Evolutionary conservation across 2,113 vertebrate genomes (phyloP).

Genomic region (Pygoscelis adeliae): DNA sequence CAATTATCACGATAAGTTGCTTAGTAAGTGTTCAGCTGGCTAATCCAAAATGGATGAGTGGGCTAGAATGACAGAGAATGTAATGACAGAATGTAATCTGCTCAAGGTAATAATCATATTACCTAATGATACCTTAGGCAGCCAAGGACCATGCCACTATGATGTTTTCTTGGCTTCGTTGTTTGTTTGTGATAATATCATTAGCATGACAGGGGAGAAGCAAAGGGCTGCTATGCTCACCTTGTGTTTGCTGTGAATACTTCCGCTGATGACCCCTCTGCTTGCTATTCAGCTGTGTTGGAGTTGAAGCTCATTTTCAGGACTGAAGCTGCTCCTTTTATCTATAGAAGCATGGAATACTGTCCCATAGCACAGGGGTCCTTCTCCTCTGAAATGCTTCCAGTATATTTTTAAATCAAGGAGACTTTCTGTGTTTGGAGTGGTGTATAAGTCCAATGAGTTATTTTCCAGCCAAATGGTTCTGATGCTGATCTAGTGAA

Average conservation of each 20-base stretch:
- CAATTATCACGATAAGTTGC: rapidly evolving
- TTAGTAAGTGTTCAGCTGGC: background rate
- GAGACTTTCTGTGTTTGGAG: background rate
- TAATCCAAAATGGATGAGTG: background rate
- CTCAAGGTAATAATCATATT: background rate
- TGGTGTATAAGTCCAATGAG: background rate
- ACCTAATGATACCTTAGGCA: background rate
- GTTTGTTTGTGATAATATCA: background rate
- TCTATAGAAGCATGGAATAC: background rate
- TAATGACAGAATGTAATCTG: background rate
- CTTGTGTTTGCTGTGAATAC: background rate
- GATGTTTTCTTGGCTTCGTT: background rate
- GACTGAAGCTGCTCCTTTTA: background rate
- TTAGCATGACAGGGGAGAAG: background rate
- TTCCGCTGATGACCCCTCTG: background rate
- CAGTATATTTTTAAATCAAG: background rate
- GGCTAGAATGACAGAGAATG: background rate
- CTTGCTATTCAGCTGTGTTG: background rate
- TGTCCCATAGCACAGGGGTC: background rate
- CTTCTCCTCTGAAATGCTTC: background rate
- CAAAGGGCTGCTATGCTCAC: background rate
- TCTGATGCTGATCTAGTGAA: background rate
- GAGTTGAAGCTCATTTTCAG: background rate
- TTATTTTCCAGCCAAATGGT: background rate
- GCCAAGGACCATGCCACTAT: background rate